A percentile compares a stretch with the other conserved stretches of the same genome.
phyloP scores from a whole-genome alignment of 2,113 vertebrate genomes.

The Columbina picui region DNA sequence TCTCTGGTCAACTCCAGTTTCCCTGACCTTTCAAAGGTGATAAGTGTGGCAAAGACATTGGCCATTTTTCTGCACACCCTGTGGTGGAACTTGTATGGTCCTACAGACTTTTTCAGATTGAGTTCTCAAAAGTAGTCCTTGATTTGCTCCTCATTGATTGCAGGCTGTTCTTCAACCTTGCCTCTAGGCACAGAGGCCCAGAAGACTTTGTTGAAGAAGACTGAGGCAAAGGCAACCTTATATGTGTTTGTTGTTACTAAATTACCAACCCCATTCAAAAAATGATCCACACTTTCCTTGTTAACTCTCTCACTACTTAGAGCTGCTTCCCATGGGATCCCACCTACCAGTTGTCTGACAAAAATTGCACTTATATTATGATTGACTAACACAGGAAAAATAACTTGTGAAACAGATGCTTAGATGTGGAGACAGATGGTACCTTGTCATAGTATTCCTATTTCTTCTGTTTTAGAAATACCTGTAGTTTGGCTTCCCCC shows the following conservation, averaged over 20 bases:
- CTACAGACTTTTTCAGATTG: accelerated
- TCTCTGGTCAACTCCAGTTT: neutral
- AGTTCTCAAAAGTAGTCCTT: neutral
- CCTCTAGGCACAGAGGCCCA: neutral
- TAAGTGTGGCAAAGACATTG: neutral
- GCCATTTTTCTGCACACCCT: neutral
- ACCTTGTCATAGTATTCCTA: neutral
- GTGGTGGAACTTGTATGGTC: neutral
- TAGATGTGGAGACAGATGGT: neutral
- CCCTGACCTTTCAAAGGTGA: neutral
- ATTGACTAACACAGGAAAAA: neutral
- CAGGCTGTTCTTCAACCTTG: neutral
- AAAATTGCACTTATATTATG: neutral
- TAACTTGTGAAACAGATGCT: neutral
- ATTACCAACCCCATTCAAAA: neutral
- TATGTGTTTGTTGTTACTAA: neutral
- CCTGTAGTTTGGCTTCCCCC: no score
- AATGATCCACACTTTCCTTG: neutral
- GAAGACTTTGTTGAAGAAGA: neutral
- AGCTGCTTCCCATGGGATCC: neutral
- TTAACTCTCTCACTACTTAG: neutral
- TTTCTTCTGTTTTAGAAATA: neutral
- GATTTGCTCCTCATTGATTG: neutral
- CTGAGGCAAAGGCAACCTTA: neutral
- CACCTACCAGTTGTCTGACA: neutral